Percentiles rank a stretch among this genome's conserved stretches.
phyloP scores from a whole-genome alignment of 2,888 invertebrate genomes.

The Ceramica pisi region DNA sequence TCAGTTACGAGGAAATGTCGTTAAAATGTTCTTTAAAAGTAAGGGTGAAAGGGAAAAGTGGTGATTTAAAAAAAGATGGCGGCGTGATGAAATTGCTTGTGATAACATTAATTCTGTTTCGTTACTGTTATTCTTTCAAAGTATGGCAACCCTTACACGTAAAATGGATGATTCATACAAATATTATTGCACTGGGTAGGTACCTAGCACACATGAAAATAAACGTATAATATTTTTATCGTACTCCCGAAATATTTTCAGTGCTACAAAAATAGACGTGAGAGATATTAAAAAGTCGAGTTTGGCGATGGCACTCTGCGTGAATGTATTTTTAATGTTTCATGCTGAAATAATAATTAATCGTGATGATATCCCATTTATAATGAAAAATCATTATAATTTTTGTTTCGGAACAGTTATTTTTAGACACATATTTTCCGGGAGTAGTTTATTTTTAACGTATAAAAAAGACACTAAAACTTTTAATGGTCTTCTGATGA shows the following conservation, averaged over 20 bases:
- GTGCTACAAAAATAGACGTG: conserved; percentile 34
- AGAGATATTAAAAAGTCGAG: conserved; percentile 31
- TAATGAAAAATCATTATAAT: conserved; percentile 36
- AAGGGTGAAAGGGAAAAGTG: conserved; percentile 11
- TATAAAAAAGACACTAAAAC: neutral
- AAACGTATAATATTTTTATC: conserved; percentile 51
- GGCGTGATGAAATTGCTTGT: conserved; percentile 23
- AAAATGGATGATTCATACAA: conserved; percentile 41
- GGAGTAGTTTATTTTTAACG: conserved; percentile 16
- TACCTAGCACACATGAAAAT: conserved; percentile 24
- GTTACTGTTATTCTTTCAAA: conserved; percentile 1
- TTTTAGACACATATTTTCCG: conserved; percentile 14
- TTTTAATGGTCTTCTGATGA: no score
- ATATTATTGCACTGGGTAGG: conserved; percentile 17
- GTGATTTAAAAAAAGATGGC: conserved; percentile 5
- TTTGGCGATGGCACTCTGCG: conserved; percentile 35
- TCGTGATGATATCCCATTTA: conserved; percentile 37
- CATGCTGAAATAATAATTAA: conserved; percentile 44
- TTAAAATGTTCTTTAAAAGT: conserved; percentile 33
- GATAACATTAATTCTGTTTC: conserved; percentile 34
- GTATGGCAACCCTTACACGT: conserved; percentile 20
- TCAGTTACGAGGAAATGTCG: conserved; percentile 32
- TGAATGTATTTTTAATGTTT: conserved; percentile 28
- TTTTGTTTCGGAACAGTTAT: neutral
- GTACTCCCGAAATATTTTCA: conserved; percentile 49